A percentile compares a stretch with the other conserved stretches of the same genome.
Conservation (phyloP, 2,888 invertebrate genomes). For the Leptinotarsa rubiginosa region DNA sequence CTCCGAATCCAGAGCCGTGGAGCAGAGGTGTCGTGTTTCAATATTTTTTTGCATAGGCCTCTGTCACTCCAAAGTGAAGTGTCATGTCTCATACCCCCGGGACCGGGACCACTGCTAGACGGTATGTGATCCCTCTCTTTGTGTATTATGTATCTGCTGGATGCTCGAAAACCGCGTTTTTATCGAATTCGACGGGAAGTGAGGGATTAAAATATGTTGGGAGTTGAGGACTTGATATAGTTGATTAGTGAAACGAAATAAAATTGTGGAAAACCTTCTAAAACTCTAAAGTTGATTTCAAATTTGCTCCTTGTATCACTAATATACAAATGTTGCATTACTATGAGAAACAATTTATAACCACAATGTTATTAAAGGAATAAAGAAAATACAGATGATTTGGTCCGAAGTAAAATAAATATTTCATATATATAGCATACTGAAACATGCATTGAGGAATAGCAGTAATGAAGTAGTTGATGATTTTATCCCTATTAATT, state of each 20-base stretch:
- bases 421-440: too few relatives aligned
- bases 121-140: constrained; percentile 50
- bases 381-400: too few relatives aligned
- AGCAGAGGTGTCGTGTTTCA: constrained; percentile 61
- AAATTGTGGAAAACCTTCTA: too few relatives aligned
- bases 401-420: too few relatives aligned
- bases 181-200: not conserved
- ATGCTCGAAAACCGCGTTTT: constrained; percentile 42
- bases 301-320: not conserved
- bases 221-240: not conserved
- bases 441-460: too few relatives aligned
- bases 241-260: not conserved
- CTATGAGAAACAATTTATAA: too few relatives aligned
- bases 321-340: too few relatives aligned
- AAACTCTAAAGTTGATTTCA: not conserved
- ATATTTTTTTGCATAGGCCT: constrained; percentile 61
- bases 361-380: too few relatives aligned
- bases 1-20: constrained; percentile 24
- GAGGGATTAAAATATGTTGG: constrained; percentile 1
- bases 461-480: too few relatives aligned
- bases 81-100: constrained; percentile 64
- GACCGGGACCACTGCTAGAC: constrained; percentile 54
- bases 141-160: constrained; percentile 57
- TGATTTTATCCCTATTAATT: too few relatives aligned
- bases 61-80: constrained; percentile 64